Evolutionary conservation across 2,888 invertebrate genomes (phyloP).

Genomic region (Lasioglossum vierecki): DNA sequence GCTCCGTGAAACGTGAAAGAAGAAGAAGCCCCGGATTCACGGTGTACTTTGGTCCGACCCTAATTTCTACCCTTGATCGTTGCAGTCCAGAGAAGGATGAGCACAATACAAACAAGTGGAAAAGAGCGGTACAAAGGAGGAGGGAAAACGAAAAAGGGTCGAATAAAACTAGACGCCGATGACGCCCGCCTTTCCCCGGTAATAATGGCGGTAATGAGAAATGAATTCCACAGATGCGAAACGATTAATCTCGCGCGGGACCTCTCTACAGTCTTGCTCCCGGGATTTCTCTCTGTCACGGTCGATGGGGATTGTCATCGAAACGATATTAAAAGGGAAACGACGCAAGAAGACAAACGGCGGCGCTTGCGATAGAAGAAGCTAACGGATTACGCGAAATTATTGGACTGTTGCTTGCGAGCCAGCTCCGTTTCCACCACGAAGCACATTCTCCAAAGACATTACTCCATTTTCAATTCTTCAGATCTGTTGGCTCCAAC

Average conservation of each 20-base stretch:
- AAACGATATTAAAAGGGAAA: conserved; percentile 48
- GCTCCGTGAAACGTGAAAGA: background rate
- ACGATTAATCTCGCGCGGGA: conserved; percentile 69
- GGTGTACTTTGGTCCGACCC: conserved; percentile 56
- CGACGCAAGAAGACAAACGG: conserved; percentile 24
- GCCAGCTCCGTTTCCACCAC: background rate
- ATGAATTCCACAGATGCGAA: conserved; percentile 70
- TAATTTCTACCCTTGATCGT: conserved; percentile 64
- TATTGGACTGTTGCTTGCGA: conserved; percentile 7
- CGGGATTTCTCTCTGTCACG: conserved; percentile 34
- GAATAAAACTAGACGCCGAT: conserved; percentile 34
- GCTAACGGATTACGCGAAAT: conserved; percentile 23
- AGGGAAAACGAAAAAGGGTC: background rate
- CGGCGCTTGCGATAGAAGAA: conserved; percentile 7
- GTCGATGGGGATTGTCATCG: conserved; percentile 44
- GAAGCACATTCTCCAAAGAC: background rate
- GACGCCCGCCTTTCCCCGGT: conserved; percentile 25
- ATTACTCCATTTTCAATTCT: background rate
- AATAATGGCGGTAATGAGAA: conserved; percentile 60
- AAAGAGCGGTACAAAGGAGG: conserved; percentile 31
- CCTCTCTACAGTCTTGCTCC: background rate
- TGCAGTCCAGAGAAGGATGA: conserved; percentile 56
- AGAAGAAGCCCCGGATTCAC: conserved; percentile 56
- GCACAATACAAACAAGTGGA: conserved; percentile 49
- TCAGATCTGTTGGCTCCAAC: background rate